Conservation (phyloP, 2,797 vertebrate genomes). For the Gallirallus australis region DNA sequence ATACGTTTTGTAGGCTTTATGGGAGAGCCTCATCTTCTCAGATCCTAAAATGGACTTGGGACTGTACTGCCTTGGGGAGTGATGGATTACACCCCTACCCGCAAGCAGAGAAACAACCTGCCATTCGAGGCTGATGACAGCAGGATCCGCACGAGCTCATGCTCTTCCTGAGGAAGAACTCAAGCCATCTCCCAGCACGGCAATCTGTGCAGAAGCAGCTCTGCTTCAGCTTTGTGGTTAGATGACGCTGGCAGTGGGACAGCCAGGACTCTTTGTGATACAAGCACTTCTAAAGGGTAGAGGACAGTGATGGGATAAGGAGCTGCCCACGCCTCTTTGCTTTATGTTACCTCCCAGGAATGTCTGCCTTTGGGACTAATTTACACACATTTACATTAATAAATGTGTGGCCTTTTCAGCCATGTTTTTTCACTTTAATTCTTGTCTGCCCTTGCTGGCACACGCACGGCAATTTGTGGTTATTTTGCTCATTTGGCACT, state of each 20-base stretch:
- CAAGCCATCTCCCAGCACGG: neutral
- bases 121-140: neutral
- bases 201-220: neutral
- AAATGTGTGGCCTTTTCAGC: constrained; percentile 25
- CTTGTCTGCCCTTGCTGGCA: constrained; percentile 7
- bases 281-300: neutral
- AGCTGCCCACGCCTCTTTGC: neutral
- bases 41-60: neutral
- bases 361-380: neutral
- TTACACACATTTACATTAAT: constrained; percentile 23
- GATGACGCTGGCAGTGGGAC: neutral
- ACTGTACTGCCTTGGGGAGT: neutral
- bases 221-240: neutral
- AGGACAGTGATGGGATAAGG: neutral
- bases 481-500: neutral
- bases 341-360: constrained; percentile 34
- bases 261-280: neutral
- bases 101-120: neutral
- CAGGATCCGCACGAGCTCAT: neutral
- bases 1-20: neutral
- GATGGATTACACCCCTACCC: neutral
- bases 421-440: constrained; percentile 21
- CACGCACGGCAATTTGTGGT: neutral
- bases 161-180: neutral
- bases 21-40: neutral